phyloP scores from a whole-genome alignment of 2,113 vertebrate genomes.

The Lophotis ruficrista region DNA sequence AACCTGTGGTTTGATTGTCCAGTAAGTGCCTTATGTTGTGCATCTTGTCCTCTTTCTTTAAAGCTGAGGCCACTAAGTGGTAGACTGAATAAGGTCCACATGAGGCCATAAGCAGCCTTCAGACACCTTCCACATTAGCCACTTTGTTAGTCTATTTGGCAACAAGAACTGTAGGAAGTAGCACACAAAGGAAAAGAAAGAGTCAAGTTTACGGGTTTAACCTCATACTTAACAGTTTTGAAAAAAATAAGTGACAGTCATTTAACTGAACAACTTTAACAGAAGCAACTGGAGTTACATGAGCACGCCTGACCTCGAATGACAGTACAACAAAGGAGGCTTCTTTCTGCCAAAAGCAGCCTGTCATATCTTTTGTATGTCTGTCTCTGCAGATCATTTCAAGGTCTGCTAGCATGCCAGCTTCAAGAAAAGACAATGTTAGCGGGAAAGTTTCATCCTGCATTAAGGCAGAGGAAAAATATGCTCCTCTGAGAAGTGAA shows the following conservation, averaged over 20 bases:
- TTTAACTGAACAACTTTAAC: constrained; percentile 26
- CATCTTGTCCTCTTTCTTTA: background rate
- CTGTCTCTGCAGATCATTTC: constrained; percentile 46
- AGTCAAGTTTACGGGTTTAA: background rate
- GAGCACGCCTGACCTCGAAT: constrained; percentile 3
- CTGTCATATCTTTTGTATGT: constrained; percentile 47
- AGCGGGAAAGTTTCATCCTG: background rate
- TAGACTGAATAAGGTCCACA: background rate
- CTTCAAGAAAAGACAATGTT: constrained; percentile 39
- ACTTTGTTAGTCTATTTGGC: background rate
- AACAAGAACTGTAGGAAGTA: background rate
- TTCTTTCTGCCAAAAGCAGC: constrained; percentile 40
- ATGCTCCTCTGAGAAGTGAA: background rate
- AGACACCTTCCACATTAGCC: background rate
- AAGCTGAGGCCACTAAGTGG: background rate
- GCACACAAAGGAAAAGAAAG: background rate
- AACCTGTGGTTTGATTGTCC: background rate
- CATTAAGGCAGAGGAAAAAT: constrained; percentile 8
- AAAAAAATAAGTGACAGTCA: background rate
- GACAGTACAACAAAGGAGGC: constrained; percentile 39
- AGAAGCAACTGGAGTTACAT: background rate
- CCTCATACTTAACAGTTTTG: background rate
- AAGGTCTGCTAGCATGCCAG: constrained; percentile 5
- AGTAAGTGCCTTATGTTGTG: background rate
- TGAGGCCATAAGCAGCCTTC: background rate